A percentile compares a stretch with the other conserved stretches of the same genome.
Conservation (phyloP, 2,797 vertebrate species). For the Megaceryle alcyon region DNA sequence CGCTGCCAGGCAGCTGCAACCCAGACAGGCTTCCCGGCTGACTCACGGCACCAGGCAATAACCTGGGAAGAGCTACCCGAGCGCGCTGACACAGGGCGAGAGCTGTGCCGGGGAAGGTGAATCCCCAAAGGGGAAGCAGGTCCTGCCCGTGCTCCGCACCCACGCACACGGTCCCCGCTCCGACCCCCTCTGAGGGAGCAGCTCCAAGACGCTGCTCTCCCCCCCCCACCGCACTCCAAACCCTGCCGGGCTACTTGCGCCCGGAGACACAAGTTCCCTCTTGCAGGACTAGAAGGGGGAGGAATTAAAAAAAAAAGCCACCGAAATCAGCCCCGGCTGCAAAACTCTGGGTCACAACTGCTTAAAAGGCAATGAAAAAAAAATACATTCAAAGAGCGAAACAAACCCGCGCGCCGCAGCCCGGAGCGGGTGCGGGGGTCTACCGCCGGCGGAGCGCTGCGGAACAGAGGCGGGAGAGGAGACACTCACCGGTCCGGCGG, state of each 20-base stretch:
- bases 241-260: background rate
- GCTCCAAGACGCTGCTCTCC: too few relatives aligned
- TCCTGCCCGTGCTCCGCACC: background rate
- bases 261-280: background rate
- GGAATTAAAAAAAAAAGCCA: background rate
- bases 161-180: background rate
- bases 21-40: background rate
- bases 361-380: background rate
- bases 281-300: background rate
- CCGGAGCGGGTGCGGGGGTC: background rate
- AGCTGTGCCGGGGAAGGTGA: background rate
- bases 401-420: background rate
- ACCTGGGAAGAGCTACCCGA: rapidly evolving
- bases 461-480: background rate
- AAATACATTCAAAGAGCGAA: background rate
- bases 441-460: background rate
- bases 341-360: background rate
- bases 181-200: background rate
- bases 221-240: background rate
- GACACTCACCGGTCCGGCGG: background rate
- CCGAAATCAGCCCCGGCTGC: background rate
- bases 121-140: background rate
- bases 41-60: background rate
- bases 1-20: background rate
- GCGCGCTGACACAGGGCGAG: background rate